Evolutionary conservation across 2,797 vertebrate species (phyloP), one percentile per base, ranked within the genome.

Genomic region (Mycteria americana): DNA sequence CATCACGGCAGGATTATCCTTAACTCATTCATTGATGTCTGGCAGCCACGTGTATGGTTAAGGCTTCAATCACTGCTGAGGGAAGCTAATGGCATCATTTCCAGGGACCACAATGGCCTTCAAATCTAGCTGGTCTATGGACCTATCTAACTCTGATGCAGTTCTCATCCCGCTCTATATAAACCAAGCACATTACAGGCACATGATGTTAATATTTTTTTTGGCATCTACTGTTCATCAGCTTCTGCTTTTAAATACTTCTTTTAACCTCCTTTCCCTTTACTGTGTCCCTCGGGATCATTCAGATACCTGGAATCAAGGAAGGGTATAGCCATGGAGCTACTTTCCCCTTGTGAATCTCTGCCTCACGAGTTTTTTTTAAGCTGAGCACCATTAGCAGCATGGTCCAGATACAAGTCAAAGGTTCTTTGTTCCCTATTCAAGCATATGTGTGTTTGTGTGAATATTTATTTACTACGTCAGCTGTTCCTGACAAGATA

Each of bases 71-170:
- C 35, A 79, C 51, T 76, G 82, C 48, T 39, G 60, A 70, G 48
- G 37, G 64, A 93, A 92, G 63, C 28, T 74, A 80, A 94, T 91
- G 90, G 91, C 93, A 94, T 62, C 67, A 72, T 85, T 95, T 86
- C 83, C 78, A 93, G 53, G 60, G 75, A 92, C 65, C 54, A 79
- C 63, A 85, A 53, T 50, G 17, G 78, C 45, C 53, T 94, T 89
- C 75, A 77, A 84, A 92, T 35, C 56, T 51, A 87, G 28, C 51
- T 1, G 0, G 33, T 89, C 79, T 91, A 33, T 10, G 22, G 50
- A 70, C 83, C 89, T 81, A 7, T 28, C 86, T 82, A 93, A 95
- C 91, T 92, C 91, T 84, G 79, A 93, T 93, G 82, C 65, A 80
- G 64, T 74, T 85, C 64, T 89, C 86, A 84, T 75, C 53, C 39